A percentile compares a stretch with the other conserved stretches of the same genome.
phyloP scores from a whole-genome alignment of 1,140 invertebrate species.

The Hylyphantes graminicola region DNA sequence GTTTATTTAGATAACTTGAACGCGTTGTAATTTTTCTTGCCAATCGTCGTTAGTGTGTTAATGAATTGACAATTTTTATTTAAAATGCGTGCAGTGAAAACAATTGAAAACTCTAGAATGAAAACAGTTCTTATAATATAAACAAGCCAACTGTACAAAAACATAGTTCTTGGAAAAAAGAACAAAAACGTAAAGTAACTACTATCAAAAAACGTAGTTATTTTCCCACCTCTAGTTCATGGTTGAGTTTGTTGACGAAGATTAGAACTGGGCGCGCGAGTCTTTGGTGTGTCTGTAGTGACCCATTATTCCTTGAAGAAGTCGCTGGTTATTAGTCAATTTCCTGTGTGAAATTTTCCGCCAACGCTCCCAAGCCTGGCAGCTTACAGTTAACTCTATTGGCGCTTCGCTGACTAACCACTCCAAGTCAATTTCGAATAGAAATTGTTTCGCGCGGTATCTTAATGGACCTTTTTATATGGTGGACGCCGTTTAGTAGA shows the following conservation, averaged over 20 bases:
- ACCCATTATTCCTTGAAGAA: slow-evolving; percentile 44
- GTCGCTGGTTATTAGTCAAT: slow-evolving; percentile 42
- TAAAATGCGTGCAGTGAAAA: too few relatives aligned
- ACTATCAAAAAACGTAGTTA: background rate
- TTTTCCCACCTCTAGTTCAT: background rate
- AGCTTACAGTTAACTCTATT: background rate
- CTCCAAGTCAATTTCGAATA: slow-evolving; percentile 18
- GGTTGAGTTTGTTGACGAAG: background rate
- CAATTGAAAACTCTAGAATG: too few relatives aligned
- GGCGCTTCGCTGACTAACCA: slow-evolving; percentile 12
- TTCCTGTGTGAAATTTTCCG: slow-evolving; percentile 29
- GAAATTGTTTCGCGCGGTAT: slow-evolving; percentile 15
- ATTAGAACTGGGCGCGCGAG: slow-evolving; percentile 18
- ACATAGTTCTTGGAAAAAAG: background rate
- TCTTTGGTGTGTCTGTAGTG: slow-evolving; percentile 24
- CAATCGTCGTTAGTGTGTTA: too few relatives aligned
- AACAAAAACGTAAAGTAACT: slow-evolving; percentile 1
- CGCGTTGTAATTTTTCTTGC: too few relatives aligned
- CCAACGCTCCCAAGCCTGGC: slow-evolving; percentile 5
- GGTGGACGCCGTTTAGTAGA: slow-evolving; percentile 3
- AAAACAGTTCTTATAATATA: too few relatives aligned
- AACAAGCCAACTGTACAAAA: too few relatives aligned
- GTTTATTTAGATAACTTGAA: too few relatives aligned
- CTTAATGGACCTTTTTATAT: background rate
- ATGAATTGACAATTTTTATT: too few relatives aligned